Evolutionary conservation across 2,113 vertebrate genomes (phyloP).

Genomic region (Butorides virescens): DNA sequence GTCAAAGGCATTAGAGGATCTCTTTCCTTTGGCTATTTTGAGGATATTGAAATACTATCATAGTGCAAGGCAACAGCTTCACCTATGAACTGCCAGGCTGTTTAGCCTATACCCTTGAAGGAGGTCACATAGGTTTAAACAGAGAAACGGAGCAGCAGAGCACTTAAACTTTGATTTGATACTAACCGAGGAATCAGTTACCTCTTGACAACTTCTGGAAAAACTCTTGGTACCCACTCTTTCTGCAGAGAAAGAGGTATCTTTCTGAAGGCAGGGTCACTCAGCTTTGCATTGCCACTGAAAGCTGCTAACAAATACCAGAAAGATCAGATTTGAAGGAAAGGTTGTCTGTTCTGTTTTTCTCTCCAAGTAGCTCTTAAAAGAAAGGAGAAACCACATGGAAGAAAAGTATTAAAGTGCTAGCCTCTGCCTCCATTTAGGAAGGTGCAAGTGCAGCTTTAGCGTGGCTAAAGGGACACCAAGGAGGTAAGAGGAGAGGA

Average conservation of each 20-base stretch:
- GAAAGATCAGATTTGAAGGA: not conserved
- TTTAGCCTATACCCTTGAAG: not conserved
- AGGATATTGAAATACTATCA: not conserved
- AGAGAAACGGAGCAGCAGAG: not conserved
- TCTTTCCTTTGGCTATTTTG: not conserved
- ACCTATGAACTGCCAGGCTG: not conserved
- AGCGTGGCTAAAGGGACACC: not conserved
- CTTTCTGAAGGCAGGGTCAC: not conserved
- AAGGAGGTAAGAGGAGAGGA: not conserved
- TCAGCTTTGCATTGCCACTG: not conserved
- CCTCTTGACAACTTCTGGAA: not conserved
- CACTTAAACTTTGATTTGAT: not conserved
- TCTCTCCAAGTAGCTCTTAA: not conserved
- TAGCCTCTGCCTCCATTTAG: not conserved
- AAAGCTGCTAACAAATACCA: not conserved
- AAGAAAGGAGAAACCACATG: not conserved
- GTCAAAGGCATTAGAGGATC: not conserved
- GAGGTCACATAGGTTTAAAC: accelerated
- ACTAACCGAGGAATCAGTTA: not conserved
- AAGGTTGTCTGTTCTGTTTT: not conserved
- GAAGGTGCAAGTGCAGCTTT: not conserved
- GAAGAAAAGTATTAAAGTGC: not conserved
- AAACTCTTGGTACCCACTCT: not conserved
- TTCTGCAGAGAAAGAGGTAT: not conserved
- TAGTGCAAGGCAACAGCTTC: not conserved